phyloP scores from a whole-genome alignment of 2,888 invertebrate genomes.

The Phrixothrix hirtus region DNA sequence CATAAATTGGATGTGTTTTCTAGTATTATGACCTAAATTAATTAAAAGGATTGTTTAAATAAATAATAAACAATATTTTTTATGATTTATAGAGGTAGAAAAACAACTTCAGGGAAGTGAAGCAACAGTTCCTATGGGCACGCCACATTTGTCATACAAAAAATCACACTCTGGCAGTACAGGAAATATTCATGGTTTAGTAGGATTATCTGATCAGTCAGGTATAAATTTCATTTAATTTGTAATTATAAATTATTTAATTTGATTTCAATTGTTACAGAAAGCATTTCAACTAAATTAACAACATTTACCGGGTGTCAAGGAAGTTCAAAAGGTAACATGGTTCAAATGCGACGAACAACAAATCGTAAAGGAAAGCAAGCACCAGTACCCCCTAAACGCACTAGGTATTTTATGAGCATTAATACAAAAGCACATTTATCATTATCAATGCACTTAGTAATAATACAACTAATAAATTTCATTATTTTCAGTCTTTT shows the following conservation, averaged over 20 bases:
- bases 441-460: conserved; percentile 9
- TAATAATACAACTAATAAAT: conserved; percentile 27
- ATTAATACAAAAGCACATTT: conserved; percentile 1
- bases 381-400: conserved; percentile 93
- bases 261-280: conserved; percentile 11
- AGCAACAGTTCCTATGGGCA: conserved; percentile 57
- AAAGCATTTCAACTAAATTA: conserved; percentile 57
- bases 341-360: conserved; percentile 82
- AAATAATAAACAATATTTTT: conserved; percentile 9
- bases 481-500: conserved; percentile 65
- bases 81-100: conserved; percentile 90
- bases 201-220: conserved; percentile 48
- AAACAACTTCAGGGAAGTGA: conserved; percentile 81
- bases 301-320: conserved; percentile 66
- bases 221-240: conserved; percentile 17
- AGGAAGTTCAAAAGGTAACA: conserved; percentile 63
- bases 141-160: conserved; percentile 66
- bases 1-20: too few relatives aligned
- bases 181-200: conserved; percentile 62
- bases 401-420: conserved; percentile 74
- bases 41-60: too few relatives aligned
- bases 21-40: too few relatives aligned
- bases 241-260: conserved; percentile 1
- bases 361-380: conserved; percentile 90
- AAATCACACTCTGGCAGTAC: conserved; percentile 67